Base-by-base conservation (phyloP, 2,113 vertebrate genomes). In the Marmota flaviventris region DNA sequence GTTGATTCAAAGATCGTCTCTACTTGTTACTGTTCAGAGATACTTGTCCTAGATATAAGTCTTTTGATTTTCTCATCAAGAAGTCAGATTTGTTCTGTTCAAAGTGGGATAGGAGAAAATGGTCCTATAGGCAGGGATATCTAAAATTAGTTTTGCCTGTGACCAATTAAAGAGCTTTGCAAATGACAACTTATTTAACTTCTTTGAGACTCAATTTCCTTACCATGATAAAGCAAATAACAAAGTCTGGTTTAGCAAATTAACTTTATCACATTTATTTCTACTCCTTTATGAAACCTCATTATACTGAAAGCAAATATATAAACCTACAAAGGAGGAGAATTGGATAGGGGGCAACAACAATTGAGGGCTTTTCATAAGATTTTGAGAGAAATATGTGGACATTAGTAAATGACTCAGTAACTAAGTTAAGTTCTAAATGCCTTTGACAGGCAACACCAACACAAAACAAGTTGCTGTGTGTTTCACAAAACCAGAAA, bases 1-100 rank as follows among this genome's bases (percentile, higher is more conserved):
- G 39, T 76, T 77, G 53, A 79, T 86, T 89, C 27, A 92, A 27
- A 27, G 42, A 20, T 14, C 89, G 34, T 72, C 89, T 93, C 77
- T 11, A 53, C 0, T 87, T 94, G 39, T 82, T 87, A 2, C 6
- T 45, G 32, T 65, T 83, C 69, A 61, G 16, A 65, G 70, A 84
- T 45, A 29, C 39, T 2, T 78, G 32, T 48, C 34, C 16, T 27
- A 61, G 20, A 56, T 77, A 37, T 29, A 16, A 25, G 87, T 45
- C 53, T 84, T 94, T 86, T 10, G 11, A 12, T 93, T 78, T 89
- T 73, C 48, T 91, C 51, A 81, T 94, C 86, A 85, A 89, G 91
- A 79, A 39, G 37, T 95, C 70, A 48, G 83, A 77, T 85, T 7
- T 92, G 0, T 9, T 8, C n/a, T 89, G 14, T 97, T 53, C 27